Percentiles rank a stretch among this genome's conserved stretches.
Evolutionary conservation across 1,140 invertebrate genomes (phyloP).

Genomic region (Sitophilus oryzae): DNA sequence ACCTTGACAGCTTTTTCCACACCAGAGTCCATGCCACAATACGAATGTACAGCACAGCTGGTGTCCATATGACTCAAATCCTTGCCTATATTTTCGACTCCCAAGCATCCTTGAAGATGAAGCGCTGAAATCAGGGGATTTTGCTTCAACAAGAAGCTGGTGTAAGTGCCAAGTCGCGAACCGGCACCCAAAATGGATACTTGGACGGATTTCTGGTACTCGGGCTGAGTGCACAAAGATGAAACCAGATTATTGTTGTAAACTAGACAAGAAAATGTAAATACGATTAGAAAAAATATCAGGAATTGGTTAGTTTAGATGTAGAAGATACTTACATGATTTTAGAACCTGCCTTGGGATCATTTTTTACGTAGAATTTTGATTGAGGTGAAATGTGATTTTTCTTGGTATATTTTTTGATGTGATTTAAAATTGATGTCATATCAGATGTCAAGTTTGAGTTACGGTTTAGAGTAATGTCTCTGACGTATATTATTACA

Average conservation of each 20-base stretch:
- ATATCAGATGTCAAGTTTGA: no score
- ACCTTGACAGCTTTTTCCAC: constrained; percentile 31
- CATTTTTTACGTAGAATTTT: constrained; percentile 13
- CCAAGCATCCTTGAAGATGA: constrained; percentile 31
- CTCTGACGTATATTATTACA: no score
- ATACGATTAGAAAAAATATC: no score
- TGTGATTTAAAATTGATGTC: no score
- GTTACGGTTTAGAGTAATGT: no score
- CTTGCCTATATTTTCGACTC: constrained; percentile 26
- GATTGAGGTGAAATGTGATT: constrained; percentile 5
- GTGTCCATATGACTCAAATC: constrained; percentile 39
- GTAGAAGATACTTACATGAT: constrained; percentile 5
- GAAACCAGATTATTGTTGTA: neutral
- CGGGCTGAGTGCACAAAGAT: neutral
- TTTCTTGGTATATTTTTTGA: no score
- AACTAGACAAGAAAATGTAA: no score
- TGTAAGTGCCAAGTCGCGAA: constrained; percentile 29
- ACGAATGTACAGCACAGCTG: constrained; percentile 29
- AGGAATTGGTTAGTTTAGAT: no score
- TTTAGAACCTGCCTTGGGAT: neutral
- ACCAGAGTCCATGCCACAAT: constrained; percentile 24
- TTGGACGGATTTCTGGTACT: constrained; percentile 25
- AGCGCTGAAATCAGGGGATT: constrained; percentile 38
- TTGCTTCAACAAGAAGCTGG: constrained; percentile 36
- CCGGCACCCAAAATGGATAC: constrained; percentile 36